A percentile compares a stretch with the other conserved stretches of the same genome.
Conservation (phyloP, 2,888 invertebrate species). For the Esperia sulphurella region DNA sequence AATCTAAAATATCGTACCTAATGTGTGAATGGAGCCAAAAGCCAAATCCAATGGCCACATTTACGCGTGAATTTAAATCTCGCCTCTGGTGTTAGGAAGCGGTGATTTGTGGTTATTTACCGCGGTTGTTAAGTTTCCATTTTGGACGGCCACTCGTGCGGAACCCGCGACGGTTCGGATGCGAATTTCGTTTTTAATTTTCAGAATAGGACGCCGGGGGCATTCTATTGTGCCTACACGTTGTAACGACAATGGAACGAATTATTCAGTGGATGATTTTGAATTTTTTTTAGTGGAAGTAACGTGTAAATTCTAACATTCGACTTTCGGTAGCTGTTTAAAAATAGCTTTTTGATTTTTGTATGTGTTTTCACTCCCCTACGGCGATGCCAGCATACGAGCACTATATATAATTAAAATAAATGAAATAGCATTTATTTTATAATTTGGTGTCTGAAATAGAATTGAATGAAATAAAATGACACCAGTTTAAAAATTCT, state of each 20-base stretch:
- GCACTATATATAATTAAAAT: too few species aligned
- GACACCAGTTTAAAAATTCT: too few species aligned
- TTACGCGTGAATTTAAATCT: slow-evolving; percentile 73
- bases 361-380: too few species aligned
- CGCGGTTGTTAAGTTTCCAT: slow-evolving; percentile 75
- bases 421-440: too few species aligned
- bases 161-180: slow-evolving; percentile 64
- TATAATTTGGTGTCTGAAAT: too few species aligned
- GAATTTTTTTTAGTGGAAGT: slow-evolving; percentile 25
- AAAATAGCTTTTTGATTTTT: too few species aligned
- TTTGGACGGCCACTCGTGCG: slow-evolving; percentile 64
- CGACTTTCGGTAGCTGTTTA: slow-evolving; percentile 3
- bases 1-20: too few species aligned
- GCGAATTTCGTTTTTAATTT: slow-evolving; percentile 71
- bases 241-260: slow-evolving; percentile 8
- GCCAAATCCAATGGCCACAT: slow-evolving; percentile 45
- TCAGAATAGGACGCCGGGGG: slow-evolving; percentile 48
- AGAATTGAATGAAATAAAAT: too few species aligned
- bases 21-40: slow-evolving; percentile 34
- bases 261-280: slow-evolving; percentile 29
- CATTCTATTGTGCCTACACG: slow-evolving; percentile 1
- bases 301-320: slow-evolving; percentile 27
- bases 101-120: slow-evolving; percentile 79
- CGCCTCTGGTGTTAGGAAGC: slow-evolving; percentile 70
- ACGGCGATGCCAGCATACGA: too few species aligned